Percentiles rank a stretch among this genome's conserved stretches.
phyloP scores from a whole-genome alignment of 2,113 vertebrate genomes.

The Maccullochella peelii region DNA sequence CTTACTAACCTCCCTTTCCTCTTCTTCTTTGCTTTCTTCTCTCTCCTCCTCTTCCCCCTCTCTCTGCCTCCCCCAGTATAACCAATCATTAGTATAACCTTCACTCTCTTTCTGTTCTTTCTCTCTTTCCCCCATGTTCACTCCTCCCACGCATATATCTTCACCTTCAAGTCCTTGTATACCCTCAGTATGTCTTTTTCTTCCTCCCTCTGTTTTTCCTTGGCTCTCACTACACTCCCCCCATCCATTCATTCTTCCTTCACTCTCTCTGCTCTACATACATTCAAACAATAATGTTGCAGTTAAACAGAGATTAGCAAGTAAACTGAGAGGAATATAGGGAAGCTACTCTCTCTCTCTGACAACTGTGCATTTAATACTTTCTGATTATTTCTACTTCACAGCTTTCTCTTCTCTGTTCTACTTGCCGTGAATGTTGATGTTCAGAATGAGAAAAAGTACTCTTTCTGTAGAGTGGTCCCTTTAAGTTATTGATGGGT shows the following conservation, averaged over 20 bases:
- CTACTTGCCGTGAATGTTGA: background rate
- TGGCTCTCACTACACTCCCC: background rate
- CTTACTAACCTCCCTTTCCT: constrained; percentile 10
- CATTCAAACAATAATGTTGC: background rate
- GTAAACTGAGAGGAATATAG: background rate
- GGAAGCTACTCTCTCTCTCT: background rate
- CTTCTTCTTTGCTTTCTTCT: constrained; percentile 38
- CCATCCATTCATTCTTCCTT: background rate
- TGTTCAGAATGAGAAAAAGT: background rate
- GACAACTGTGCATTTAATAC: background rate
- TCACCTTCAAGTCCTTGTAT: constrained; percentile 53
- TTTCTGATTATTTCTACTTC: constrained; percentile 24
- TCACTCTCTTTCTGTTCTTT: constrained; percentile 42
- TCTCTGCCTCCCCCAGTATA: constrained; percentile 11
- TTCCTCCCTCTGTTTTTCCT: background rate
- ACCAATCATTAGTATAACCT: constrained; percentile 68
- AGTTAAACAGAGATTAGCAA: background rate
- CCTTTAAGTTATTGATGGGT: constrained; percentile 23
- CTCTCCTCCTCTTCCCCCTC: background rate
- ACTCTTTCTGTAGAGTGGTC: background rate
- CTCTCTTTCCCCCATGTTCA: constrained; percentile 26
- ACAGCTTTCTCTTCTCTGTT: background rate
- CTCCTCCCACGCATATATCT: constrained; percentile 54
- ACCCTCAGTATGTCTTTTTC: background rate
- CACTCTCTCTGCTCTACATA: background rate